These are phyloP conservation scores for Selene dorsalis DNA, from an alignment of 2,797 vertebrate genomes.

Conservation along the genomic window DNA sequence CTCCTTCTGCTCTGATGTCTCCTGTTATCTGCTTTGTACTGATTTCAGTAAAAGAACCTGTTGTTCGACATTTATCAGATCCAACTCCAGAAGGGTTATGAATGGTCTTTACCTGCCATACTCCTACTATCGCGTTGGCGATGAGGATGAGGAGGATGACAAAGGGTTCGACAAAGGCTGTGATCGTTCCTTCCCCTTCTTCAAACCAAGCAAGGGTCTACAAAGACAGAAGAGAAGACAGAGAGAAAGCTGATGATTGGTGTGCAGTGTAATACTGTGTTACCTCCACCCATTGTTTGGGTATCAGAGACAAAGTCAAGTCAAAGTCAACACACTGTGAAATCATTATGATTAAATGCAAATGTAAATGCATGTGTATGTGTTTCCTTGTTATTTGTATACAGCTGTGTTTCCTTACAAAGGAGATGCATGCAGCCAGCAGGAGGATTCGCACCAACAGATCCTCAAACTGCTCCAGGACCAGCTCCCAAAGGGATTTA, in stretches of 20 bases:
- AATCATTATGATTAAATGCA: background rate
- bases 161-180: slow-evolving; percentile 87
- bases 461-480: slow-evolving; percentile 88
- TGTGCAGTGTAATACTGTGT: background rate
- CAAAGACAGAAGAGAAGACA: slow-evolving; percentile 23
- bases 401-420: slow-evolving; percentile 77
- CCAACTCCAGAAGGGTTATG: background rate
- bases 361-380: background rate
- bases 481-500: slow-evolving; percentile 86
- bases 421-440: slow-evolving; percentile 87
- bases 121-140: slow-evolving; percentile 87
- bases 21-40: no score
- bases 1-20: no score
- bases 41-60: no score
- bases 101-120: slow-evolving; percentile 82
- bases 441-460: slow-evolving; percentile 86
- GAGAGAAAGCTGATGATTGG: background rate
- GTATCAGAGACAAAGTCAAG: no score
- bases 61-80: no score
- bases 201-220: slow-evolving; percentile 88
- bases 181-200: slow-evolving; percentile 86
- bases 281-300: background rate
- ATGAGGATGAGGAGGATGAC: slow-evolving; percentile 89
- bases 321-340: no score
- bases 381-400: slow-evolving; percentile 12